Base-by-base conservation (phyloP, 2,113 vertebrate species). In the Forbesichthys agassizii region DNA sequence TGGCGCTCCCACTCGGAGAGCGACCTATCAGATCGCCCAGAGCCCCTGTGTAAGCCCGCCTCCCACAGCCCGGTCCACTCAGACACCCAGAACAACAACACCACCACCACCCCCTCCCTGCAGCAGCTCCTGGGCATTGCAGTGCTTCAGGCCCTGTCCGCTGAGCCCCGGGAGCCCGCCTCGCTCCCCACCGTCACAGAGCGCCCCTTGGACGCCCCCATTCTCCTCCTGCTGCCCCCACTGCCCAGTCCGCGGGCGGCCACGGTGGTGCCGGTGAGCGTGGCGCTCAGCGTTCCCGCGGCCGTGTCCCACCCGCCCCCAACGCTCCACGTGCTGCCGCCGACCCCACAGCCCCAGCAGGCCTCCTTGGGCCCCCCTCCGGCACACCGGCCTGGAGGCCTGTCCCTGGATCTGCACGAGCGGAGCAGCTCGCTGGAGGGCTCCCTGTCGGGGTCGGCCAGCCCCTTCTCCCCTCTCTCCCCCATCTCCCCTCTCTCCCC, bases 1-100 rank as follows among this genome's bases (percentile, higher is more conserved):
- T 99, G 98, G 98, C 94, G 97, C 65, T 99, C 97, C 0, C 98
- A 98, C 90, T 98, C 97, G 0, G 98, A 98, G 66, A 94, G 96
- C 0, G 95, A 99, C 84, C 93, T 99, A 42, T 97, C 96, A 0
- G 96, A 96, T 73, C 94, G 93, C 18, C 94, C 94, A 0, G 94
- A 95, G 68, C 86, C 92, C 11, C 89, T 92, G 64, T 85, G 84
- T 20, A 92, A 86, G 65, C 13, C 77, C 4, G 61, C 82, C 1
- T 68, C 84, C 9, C 85, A 76, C 12, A 75, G 74, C 0, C 73
- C 90, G 79, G 74, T 67, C 48, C 82, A 63, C 72, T 82, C 88
- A 0, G 77, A 91, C 76, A 84, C 94, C 3, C 94, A 93, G 68
- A 94, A 95, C 77, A 94, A 95, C 78, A 95, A 95, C 75, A 92